A percentile compares a stretch with the other conserved stretches of the same genome.
These are phyloP conservation scores for Agrypnia vestita DNA, from an alignment of 1,140 invertebrate genomes.

Conservation along the genomic window DNA sequence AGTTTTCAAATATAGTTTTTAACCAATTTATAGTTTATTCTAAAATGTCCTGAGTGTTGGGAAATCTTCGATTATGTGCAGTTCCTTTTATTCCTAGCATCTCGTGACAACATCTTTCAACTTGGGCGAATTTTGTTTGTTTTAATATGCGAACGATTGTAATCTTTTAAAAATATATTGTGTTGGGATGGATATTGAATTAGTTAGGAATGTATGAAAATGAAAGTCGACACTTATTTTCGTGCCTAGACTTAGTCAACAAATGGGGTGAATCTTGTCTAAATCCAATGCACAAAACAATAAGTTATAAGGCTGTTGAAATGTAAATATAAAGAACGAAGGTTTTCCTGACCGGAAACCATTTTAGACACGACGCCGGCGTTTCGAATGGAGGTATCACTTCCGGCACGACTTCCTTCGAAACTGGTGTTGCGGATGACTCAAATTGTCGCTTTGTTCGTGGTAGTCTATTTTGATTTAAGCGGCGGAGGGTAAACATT, in stretches of 20 bases:
- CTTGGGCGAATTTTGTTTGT: too few species aligned
- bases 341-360: constrained; percentile 48
- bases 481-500: constrained; percentile 35
- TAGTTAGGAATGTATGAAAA: too few species aligned
- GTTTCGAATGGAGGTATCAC: constrained; percentile 47
- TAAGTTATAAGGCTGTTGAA: background rate
- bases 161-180: too few species aligned
- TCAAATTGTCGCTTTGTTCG: constrained; percentile 33
- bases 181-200: too few species aligned
- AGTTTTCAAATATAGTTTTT: too few species aligned
- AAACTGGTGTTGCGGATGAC: constrained; percentile 40
- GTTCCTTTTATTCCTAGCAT: too few species aligned
- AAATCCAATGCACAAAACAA: background rate
- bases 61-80: too few species aligned
- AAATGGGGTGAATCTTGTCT: background rate
- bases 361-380: constrained; percentile 48
- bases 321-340: constrained; percentile 38
- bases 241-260: background rate
- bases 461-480: constrained; percentile 27
- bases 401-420: constrained; percentile 39
- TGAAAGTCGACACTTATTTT: background rate
- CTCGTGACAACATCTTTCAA: too few species aligned
- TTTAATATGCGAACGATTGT: too few species aligned
- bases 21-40: too few species aligned
- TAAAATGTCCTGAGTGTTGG: too few species aligned